These are phyloP conservation scores for Lathamus discolor DNA, from an alignment of 2,113 vertebrate genomes.

Conservation along the genomic window DNA sequence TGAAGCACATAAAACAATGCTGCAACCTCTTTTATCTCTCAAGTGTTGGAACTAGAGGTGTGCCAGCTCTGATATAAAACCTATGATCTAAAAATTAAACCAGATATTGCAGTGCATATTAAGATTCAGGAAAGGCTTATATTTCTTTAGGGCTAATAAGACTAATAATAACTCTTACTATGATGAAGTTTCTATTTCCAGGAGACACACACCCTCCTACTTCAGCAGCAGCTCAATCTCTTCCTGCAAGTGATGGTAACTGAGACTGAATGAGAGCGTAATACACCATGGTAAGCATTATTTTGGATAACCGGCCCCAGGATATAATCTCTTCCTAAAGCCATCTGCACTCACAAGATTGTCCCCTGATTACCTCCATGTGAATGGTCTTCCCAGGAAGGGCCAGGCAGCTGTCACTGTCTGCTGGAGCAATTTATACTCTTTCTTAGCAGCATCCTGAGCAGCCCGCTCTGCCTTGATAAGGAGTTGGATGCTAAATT, in stretches of 20 bases:
- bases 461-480: slow-evolving; percentile 19
- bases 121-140: background rate
- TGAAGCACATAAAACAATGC: background rate
- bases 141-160: background rate
- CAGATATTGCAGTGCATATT: background rate
- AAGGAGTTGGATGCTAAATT: slow-evolving; percentile 48
- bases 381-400: background rate
- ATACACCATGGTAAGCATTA: background rate
- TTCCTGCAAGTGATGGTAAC: background rate
- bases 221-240: background rate
- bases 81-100: background rate
- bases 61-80: background rate
- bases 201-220: background rate
- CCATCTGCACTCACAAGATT: background rate
- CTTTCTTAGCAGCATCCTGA: slow-evolving; percentile 12
- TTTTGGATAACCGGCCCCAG: background rate
- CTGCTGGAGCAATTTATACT: background rate
- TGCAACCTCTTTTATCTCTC: background rate
- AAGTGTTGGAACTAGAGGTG: background rate
- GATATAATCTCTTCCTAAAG: background rate
- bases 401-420: background rate
- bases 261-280: background rate
- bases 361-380: background rate
- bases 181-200: background rate
- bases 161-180: background rate